Conservation (phyloP, 2,888 invertebrate genomes). For the Yponomeuta malinellus region DNA sequence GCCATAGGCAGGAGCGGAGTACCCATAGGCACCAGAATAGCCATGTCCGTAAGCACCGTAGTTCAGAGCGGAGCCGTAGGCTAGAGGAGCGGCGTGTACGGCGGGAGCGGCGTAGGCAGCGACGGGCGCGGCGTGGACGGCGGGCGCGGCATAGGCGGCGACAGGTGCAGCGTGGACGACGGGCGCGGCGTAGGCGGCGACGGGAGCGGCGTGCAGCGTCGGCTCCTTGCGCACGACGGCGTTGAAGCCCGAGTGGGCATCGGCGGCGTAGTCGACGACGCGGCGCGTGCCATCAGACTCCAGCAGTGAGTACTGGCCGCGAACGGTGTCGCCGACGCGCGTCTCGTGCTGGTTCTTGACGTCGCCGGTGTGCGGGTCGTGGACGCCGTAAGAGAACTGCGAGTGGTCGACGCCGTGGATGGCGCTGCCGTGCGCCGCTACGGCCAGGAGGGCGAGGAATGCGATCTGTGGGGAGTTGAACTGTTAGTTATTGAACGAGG, state of each 20-base stretch:
- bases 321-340: constrained; percentile 56
- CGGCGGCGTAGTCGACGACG: constrained; percentile 60
- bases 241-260: constrained; percentile 67
- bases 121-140: constrained; percentile 20
- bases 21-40: background rate
- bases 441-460: constrained; percentile 32
- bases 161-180: constrained; percentile 49
- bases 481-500: no score
- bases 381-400: constrained; percentile 53
- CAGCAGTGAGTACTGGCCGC: constrained; percentile 65
- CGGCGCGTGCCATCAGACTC: constrained; percentile 71
- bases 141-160: constrained; percentile 19
- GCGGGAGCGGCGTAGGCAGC: constrained; percentile 24
- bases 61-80: constrained; percentile 5
- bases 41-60: constrained; percentile 1
- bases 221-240: constrained; percentile 67
- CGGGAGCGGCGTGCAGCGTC: constrained; percentile 22
- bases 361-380: constrained; percentile 57
- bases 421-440: constrained; percentile 29
- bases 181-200: constrained; percentile 42
- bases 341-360: constrained; percentile 52
- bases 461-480: constrained; percentile 25
- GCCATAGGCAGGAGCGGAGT: constrained; percentile 6
- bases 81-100: constrained; percentile 23
- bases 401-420: constrained; percentile 27